Conservation (phyloP, 2,888 invertebrate genomes). For the Oegoconia quadripuncta region DNA sequence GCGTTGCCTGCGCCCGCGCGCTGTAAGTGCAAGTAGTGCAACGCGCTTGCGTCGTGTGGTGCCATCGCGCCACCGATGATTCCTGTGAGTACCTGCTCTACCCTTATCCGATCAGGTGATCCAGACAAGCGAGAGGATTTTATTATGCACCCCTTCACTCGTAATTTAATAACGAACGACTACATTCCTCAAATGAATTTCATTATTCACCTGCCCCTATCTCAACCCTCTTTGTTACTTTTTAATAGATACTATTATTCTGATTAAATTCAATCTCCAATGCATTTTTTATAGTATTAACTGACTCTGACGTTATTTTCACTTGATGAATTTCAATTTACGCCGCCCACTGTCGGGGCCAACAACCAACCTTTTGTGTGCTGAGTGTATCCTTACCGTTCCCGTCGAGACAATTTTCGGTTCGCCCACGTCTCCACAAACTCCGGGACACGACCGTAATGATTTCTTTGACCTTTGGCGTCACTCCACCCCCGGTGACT, state of each 20-base stretch:
- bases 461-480: conserved; percentile 63
- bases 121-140: conserved; percentile 36
- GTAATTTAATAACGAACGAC: conserved; percentile 43
- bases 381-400: conserved; percentile 55
- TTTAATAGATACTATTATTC: conserved; percentile 45
- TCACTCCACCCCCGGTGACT: conserved; percentile 51
- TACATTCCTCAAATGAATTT: conserved; percentile 51
- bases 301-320: neutral
- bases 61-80: conserved; percentile 12
- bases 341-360: conserved; percentile 34
- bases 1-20: conserved; percentile 36
- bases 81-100: conserved; percentile 57
- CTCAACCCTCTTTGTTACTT: conserved; percentile 42
- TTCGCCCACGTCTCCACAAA: conserved; percentile 60
- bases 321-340: conserved; percentile 15
- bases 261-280: conserved; percentile 30
- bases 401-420: conserved; percentile 55
- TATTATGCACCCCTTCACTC: conserved; percentile 58
- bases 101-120: conserved; percentile 65
- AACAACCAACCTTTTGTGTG: conserved; percentile 49
- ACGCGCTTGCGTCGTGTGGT: conserved; percentile 23
- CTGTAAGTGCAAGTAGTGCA: conserved; percentile 21
- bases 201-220: conserved; percentile 66
- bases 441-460: conserved; percentile 47
- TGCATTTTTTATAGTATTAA: neutral